A percentile compares a stretch with the other conserved stretches of the same genome.
These are phyloP conservation scores for Margaritifera margaritifera DNA, from an alignment of 2,888 invertebrate species.

Conservation along the genomic window DNA sequence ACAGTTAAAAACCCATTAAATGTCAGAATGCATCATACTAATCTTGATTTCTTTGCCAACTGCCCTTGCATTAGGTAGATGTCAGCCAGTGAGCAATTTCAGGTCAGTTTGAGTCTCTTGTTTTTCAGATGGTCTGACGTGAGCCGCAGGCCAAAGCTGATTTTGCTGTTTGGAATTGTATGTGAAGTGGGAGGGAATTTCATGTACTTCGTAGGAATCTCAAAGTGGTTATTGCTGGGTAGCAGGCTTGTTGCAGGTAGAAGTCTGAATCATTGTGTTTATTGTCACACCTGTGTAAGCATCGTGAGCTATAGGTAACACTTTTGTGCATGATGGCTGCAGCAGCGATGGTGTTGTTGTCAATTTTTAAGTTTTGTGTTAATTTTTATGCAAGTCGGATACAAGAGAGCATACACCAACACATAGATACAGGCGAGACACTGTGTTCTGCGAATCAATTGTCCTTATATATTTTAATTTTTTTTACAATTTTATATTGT, in stretches of 20 bases:
- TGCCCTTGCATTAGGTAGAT: too few species aligned
- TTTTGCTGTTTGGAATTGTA: slow-evolving; percentile 68
- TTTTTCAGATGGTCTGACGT: slow-evolving; percentile 69
- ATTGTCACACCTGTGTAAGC: slow-evolving; percentile 9
- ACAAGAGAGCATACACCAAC: too few species aligned
- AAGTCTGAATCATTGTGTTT: not conserved
- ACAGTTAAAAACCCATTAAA: too few species aligned
- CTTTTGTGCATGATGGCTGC: too few species aligned
- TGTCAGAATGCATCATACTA: too few species aligned
- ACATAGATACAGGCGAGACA: too few species aligned
- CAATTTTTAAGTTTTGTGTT: not conserved
- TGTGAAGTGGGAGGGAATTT: slow-evolving; percentile 71
- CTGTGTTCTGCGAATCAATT: too few species aligned
- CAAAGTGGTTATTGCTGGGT: slow-evolving; percentile 71
- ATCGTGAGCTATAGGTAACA: not conserved
- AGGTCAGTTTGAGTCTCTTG: not conserved
- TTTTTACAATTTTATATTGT: too few species aligned
- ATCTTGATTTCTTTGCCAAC: too few species aligned
- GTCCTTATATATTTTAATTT: too few species aligned
- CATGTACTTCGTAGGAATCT: slow-evolving; percentile 73
- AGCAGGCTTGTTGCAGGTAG: slow-evolving; percentile 72
- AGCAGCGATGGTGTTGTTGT: not conserved
- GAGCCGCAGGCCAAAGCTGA: slow-evolving; percentile 65
- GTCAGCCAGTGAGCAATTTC: too few species aligned
- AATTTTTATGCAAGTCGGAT: too few species aligned